phyloP scores from a whole-genome alignment of 2,888 invertebrate species.

The Nemoura dubitans region DNA sequence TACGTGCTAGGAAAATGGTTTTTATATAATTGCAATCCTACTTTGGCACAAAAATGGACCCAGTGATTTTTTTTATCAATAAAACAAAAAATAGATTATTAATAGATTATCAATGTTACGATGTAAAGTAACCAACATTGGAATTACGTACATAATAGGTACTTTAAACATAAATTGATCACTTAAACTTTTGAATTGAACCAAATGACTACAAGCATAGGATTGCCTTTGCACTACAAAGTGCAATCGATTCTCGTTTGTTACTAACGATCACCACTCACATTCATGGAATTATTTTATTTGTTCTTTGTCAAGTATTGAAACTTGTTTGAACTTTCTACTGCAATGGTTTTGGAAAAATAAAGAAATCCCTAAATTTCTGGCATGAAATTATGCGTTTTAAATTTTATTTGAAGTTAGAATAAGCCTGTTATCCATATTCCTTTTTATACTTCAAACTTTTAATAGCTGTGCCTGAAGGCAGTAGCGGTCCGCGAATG shows the following conservation, averaged over 20 bases:
- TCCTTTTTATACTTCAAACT: too few species aligned
- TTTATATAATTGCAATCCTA: slow-evolving; percentile 5
- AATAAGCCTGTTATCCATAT: too few species aligned
- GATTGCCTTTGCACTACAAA: not conserved
- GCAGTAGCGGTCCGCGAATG: too few species aligned
- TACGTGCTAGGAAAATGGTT: not conserved
- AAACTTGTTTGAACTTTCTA: not conserved
- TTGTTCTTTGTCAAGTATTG: not conserved
- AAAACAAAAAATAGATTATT: not conserved
- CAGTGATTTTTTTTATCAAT: not conserved
- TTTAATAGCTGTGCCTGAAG: too few species aligned
- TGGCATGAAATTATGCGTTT: not conserved
- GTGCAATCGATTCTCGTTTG: not conserved
- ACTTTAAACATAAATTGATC: not conserved
- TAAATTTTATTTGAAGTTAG: not conserved
- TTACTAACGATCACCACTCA: not conserved
- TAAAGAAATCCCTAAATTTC: not conserved
- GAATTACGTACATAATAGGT: not conserved
- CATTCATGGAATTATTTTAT: not conserved
- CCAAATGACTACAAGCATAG: not conserved
- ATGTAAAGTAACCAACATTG: not conserved
- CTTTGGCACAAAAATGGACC: not conserved
- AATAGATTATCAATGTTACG: too few species aligned
- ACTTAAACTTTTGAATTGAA: not conserved
- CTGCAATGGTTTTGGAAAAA: not conserved